Base-by-base conservation (phyloP, 2,113 vertebrate genomes). In the Plecotus auritus region DNA sequence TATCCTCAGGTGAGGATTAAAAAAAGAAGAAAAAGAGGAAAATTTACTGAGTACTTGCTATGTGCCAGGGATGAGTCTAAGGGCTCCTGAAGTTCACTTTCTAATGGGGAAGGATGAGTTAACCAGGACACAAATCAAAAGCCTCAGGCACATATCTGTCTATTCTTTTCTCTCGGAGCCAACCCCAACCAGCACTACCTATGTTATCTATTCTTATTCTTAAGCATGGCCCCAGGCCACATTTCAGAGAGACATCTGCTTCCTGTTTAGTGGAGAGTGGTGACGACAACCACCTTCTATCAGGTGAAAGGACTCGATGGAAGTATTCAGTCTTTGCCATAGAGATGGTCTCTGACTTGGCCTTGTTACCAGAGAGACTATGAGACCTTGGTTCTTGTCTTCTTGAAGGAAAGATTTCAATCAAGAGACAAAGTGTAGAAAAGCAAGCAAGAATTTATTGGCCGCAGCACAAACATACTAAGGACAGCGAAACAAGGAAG, bases 161-260 rank as follows among this genome's bases (percentile, higher is more conserved):
- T 3, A 0, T 30, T 18, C 54, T 22, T 23, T 88, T 72, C 69
- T 77, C 26, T 26, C 6, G 0, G 12, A 67, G 66, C 26, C 49
- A 0, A 40, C 14, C 84, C 89, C 47, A 51, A 9, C 28, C 89
- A 74, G 47, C 61, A 30, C 32, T 7, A 4, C n/a, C 45, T 13
- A 14, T 42, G 67, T 59, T 54, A 11, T 40, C 70, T 74, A 26
- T 87, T 89, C 95, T 95, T 59, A 51, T 7, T 88, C 73, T 16
- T 76, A 77, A 37, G 13, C n/a, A 0, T 66, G 94, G 96, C 93
- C 12, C 28, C 42, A 1, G 72, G 93, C 91, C 96, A 86, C 32
- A 4, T 64, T 85, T 74, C 54, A 80, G 22, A 90, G 66, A 26
- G 32, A 23, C 94, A 94, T 88, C 94, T 96, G 96, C 77, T 77